Conservation (phyloP, 1,140 invertebrate species). For the Lamellibrachia luymesi region DNA sequence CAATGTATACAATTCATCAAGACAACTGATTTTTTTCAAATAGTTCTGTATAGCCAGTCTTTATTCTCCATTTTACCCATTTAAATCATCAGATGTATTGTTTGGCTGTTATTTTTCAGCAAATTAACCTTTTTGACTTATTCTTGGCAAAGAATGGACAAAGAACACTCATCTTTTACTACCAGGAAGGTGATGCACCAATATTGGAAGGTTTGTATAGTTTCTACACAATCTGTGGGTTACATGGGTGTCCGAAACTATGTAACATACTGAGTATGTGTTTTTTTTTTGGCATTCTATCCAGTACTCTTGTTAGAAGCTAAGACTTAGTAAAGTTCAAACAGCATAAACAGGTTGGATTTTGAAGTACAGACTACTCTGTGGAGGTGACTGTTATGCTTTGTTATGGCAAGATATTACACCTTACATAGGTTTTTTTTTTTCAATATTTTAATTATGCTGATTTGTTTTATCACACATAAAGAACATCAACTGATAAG, state of each 20-base stretch:
- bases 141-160: conserved; percentile 1
- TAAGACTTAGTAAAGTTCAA: too few species aligned
- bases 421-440: too few species aligned
- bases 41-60: background rate
- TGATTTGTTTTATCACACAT: too few species aligned
- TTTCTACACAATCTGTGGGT: background rate
- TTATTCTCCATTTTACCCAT: background rate
- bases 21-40: background rate
- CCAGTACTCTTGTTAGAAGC: too few species aligned
- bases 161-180: conserved; percentile 7
- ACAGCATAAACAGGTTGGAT: too few species aligned
- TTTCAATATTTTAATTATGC: too few species aligned
- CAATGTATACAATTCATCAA: background rate
- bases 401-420: too few species aligned
- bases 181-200: background rate
- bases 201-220: conserved; percentile 1
- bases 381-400: too few species aligned
- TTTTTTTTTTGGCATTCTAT: too few species aligned
- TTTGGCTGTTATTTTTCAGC: background rate
- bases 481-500: too few species aligned
- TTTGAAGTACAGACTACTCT: too few species aligned
- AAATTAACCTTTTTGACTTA: background rate
- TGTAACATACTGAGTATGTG: background rate
- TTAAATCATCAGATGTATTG: background rate
- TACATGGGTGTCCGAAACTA: background rate